Evolutionary conservation across 2,113 vertebrate genomes (phyloP), one percentile per base, ranked within the genome.

Genomic region (Sinocyclocheilus grahami): DNA sequence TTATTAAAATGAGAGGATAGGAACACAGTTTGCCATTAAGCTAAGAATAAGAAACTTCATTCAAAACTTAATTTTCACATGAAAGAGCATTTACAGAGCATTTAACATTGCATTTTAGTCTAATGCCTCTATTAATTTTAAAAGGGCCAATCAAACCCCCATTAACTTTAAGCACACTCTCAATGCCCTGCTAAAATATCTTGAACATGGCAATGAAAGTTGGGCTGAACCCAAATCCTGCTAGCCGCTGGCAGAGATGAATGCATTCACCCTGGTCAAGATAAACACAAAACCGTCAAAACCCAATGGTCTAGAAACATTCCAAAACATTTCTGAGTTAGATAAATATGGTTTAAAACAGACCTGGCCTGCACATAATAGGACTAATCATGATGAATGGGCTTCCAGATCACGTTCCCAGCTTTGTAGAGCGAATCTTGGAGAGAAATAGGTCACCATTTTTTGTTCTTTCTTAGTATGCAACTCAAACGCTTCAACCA

Each of bases 361-460:
- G 46, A 71, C 63, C 76, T 33, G 51, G 76, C 51, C 48, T 27
- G 1, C 80, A 82, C 80, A 53, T 51, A 22, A 33, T 33, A 14
- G 10, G 24, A n/a, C 81, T 69, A 82, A 69, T 82, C 81, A 8
- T 71, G 81, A 82, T 37, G 10, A 82, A 82, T 82, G 81, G 33
- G 46, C 24, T 65, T 82, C 81, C 16, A 8, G 24, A 51, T 82
- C 42, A 82, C 14, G 5, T 48, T 67, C 37, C 39, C 78, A 65
- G 62, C 39, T 67, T 48, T 82, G 62, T 65, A 18, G 20, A 55
- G 46, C 33, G 14, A 78, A 78, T 78, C 51, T 53, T 22, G 24
- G 7, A 12, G 22, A 63, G 78, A 71, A 71, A 82, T 46, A 22
- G 81, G 42, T 37, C 46, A 37, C 27, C 20, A 1, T 6, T 67